Percentiles rank a stretch among this genome's conserved stretches.
phyloP scores from a whole-genome alignment of 64 coral and sea anemone species.

The Porites lutea region DNA sequence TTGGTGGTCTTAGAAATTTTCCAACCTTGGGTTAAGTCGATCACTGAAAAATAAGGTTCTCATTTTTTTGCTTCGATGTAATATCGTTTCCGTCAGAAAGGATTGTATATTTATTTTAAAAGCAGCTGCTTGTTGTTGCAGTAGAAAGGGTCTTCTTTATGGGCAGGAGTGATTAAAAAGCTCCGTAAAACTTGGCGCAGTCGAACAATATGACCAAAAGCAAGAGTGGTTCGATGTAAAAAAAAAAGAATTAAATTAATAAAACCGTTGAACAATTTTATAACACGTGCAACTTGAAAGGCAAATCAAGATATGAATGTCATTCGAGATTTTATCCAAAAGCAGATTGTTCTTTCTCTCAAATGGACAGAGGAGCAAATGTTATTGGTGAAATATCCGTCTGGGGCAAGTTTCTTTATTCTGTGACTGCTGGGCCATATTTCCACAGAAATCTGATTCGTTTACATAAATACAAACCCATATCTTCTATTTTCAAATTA shows the following conservation, averaged over 20 bases:
- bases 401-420: not conserved
- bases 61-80: not conserved
- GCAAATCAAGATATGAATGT: not conserved
- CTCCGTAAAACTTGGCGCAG: not conserved
- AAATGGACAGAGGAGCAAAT: too few relatives aligned
- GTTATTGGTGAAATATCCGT: too few relatives aligned
- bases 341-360: too few relatives aligned
- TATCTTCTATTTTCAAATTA: constrained; percentile 1
- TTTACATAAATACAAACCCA: not conserved
- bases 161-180: constrained; percentile 1
- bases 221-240: not conserved
- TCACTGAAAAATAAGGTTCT: not conserved
- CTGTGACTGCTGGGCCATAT: not conserved
- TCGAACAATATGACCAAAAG: constrained; percentile 8
- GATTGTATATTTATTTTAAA: constrained; percentile 39
- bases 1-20: not conserved
- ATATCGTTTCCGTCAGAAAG: constrained; percentile 20
- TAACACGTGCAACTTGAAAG: not conserved
- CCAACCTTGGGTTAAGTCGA: too few relatives aligned
- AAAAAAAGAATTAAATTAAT: not conserved
- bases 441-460: not conserved
- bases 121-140: constrained; percentile 24
- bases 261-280: not conserved
- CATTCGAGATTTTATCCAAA: too few relatives aligned
- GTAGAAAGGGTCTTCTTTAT: constrained; percentile 22